Evolutionary conservation across 1,140 invertebrate genomes (phyloP).

Genomic region (Dolichoris vasculosae): DNA sequence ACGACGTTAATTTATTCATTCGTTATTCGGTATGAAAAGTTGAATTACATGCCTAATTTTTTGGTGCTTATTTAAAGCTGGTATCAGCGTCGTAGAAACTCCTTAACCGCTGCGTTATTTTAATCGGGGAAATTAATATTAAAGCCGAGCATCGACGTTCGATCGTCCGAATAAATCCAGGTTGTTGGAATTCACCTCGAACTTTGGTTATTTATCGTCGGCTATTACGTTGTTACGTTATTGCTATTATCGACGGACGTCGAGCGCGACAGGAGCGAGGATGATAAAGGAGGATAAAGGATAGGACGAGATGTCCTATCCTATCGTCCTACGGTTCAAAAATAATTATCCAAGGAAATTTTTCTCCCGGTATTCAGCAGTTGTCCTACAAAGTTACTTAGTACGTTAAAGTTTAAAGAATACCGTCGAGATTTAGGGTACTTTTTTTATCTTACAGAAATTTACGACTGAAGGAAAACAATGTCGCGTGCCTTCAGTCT

Average conservation of each 20-base stretch:
- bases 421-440: neutral
- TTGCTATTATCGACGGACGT: too few species aligned
- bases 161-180: neutral
- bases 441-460: neutral
- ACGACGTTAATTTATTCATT: neutral
- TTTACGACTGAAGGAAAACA: conserved; percentile 7
- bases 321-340: too few species aligned
- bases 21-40: neutral
- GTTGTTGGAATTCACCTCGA: too few species aligned
- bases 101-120: neutral
- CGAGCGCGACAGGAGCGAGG: too few species aligned
- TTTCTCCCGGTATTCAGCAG: too few species aligned
- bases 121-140: neutral
- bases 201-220: too few species aligned
- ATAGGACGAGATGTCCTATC: too few species aligned
- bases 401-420: neutral
- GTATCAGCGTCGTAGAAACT: neutral
- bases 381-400: neutral
- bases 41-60: neutral
- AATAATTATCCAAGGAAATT: too few species aligned
- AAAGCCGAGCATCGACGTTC: neutral
- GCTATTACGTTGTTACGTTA: too few species aligned
- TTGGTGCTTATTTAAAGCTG: neutral
- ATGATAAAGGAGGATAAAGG: too few species aligned
- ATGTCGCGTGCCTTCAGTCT: conserved; percentile 15